Percentiles rank a stretch among this genome's conserved stretches.
These are phyloP conservation scores for Pollachius pollachius DNA, from an alignment of 2,113 vertebrate species.

Conservation along the genomic window DNA sequence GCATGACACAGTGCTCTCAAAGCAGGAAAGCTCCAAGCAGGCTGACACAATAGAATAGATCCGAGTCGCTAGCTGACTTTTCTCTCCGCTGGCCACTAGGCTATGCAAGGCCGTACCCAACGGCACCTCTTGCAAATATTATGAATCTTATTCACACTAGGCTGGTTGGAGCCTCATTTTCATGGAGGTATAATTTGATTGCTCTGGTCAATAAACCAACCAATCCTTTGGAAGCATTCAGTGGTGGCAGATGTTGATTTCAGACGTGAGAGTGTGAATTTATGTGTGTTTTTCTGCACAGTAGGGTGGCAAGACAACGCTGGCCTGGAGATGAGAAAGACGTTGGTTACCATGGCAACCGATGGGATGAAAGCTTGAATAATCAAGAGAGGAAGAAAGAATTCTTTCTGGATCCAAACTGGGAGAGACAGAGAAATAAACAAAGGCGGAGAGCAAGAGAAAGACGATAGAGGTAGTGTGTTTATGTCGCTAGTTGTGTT, in stretches of 20 bases:
- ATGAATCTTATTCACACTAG: too few species aligned
- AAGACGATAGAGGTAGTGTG: slow-evolving; percentile 4
- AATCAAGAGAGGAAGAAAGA: slow-evolving; percentile 49
- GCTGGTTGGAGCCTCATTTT: neutral
- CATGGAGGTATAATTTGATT: neutral
- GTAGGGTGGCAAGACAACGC: slow-evolving; percentile 64
- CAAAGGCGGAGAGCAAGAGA: slow-evolving; percentile 14
- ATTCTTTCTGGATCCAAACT: slow-evolving; percentile 32
- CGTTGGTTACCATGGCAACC: slow-evolving; percentile 79
- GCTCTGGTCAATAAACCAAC: neutral
- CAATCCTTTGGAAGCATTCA: neutral
- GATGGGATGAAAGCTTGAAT: slow-evolving; percentile 53
- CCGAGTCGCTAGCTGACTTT: neutral
- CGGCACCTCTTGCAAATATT: too few species aligned
- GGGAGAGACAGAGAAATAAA: slow-evolving; percentile 12
- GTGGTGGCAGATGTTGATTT: slow-evolving; percentile 4
- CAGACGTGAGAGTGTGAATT: slow-evolving; percentile 5
- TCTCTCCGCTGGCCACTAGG: neutral
- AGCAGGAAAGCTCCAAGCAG: slow-evolving; percentile 10
- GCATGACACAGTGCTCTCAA: slow-evolving; percentile 29
- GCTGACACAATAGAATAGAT: too few species aligned
- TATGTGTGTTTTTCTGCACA: slow-evolving; percentile 38
- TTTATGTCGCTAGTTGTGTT: too few species aligned
- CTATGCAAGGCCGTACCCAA: too few species aligned
- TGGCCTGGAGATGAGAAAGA: slow-evolving; percentile 74